Evolutionary conservation across 2,888 invertebrate genomes (phyloP), one percentile per base, ranked within the genome.

Genomic region (Formica aserva): DNA sequence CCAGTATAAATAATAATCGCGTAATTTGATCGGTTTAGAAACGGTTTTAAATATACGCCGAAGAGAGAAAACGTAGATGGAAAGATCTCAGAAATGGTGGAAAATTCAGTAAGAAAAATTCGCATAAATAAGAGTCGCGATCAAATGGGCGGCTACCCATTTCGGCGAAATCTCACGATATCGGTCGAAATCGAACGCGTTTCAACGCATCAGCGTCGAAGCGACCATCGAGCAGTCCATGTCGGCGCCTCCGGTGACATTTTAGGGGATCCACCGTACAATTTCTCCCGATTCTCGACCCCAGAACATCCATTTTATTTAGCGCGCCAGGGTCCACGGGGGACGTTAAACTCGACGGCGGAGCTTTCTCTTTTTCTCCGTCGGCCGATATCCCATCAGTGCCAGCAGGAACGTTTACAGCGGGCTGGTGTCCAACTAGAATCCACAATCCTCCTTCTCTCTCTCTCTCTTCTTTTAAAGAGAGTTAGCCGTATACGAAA

Each of bases 281-380:
- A 94, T 94, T 94, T 93, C 93, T 94, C 91, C 93, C 93, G 94
- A 94, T 94, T 93, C 93, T 89, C 92, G 91, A 91, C 91, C 92
- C 92, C 88, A 91, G 91, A 92, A 92, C 94, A 94, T 94, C 92
- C 92, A 94, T 94, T 94, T 94, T 94, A 94, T 94, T 94, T 94
- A 94, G 93, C 93, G 86, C 90, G 85, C 82, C 87, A 32, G 89
- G 91, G 90, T 91, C 91, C 91, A 85, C 89, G 90, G 86, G 89
- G 87, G 89, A 91, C 91, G 90, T 92, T 92, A 92, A 90, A 92
- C 89, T 91, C 85, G 87, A 35, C 52, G 78, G 71, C 60, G 78
- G 72, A 78, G 38, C 78, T 83, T 85, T 80, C 87, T 88, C 87
- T 87, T 88, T 87, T 87, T 87, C 88, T 89, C 90, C 86, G 87